phyloP scores from a whole-genome alignment of 2,113 vertebrate species.

The Platanista minor region DNA sequence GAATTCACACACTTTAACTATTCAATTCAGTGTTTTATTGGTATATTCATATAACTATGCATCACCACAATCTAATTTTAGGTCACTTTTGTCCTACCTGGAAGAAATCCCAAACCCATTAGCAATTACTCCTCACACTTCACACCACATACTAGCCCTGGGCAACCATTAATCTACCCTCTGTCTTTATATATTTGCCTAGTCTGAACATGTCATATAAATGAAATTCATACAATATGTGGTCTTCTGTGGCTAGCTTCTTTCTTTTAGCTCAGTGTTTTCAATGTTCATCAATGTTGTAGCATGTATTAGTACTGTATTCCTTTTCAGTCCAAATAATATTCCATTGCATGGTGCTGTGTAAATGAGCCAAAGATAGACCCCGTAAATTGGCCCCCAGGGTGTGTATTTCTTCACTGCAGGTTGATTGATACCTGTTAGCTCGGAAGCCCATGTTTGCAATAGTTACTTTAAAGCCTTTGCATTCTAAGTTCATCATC shows the following conservation, averaged over 20 bases:
- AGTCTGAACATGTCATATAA: background rate
- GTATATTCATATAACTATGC: background rate
- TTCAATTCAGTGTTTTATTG: background rate
- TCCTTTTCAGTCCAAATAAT: background rate
- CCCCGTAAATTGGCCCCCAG: background rate
- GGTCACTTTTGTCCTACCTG: background rate
- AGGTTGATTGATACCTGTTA: background rate
- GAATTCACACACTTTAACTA: background rate
- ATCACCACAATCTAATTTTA: background rate
- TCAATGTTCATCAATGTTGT: background rate
- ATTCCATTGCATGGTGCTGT: background rate
- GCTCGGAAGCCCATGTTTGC: background rate
- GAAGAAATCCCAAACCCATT: background rate
- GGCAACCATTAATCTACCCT: background rate
- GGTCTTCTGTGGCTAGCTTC: background rate
- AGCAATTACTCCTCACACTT: background rate
- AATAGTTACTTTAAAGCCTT: background rate
- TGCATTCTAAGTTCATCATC: background rate
- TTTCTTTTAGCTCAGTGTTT: background rate
- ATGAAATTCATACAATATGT: background rate
- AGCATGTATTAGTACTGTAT: background rate
- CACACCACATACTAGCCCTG: background rate
- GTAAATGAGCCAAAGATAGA: background rate
- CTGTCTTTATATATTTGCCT: background rate
- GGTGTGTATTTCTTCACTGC: background rate